A percentile compares a stretch with the other conserved stretches of the same genome.
Conservation (phyloP, 2,113 vertebrate species). For the Corynorhinus townsendii region DNA sequence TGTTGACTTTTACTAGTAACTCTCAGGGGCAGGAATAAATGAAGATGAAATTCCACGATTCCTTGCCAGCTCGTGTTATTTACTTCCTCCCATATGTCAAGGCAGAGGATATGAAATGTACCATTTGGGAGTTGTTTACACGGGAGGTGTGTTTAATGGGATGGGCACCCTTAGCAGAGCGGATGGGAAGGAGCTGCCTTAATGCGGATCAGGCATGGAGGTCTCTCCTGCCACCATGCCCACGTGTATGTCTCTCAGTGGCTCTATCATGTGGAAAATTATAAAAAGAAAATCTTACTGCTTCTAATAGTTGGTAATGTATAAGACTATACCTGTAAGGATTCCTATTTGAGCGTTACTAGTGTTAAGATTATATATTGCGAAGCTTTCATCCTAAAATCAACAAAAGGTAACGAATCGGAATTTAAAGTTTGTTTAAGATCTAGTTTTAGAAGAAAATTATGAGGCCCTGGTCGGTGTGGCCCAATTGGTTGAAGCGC, state of each 20-base stretch:
- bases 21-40: neutral
- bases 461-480: neutral
- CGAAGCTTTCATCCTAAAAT: constrained; percentile 15
- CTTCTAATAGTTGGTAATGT: neutral
- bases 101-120: neutral
- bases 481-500: too few relatives aligned
- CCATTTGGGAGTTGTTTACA: neutral
- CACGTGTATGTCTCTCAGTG: neutral
- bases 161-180: neutral
- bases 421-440: constrained; percentile 32
- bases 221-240: neutral
- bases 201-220: neutral
- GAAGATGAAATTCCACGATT: neutral
- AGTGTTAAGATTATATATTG: neutral
- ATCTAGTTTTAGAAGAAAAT: constrained; percentile 6
- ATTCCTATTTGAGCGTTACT: neutral
- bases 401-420: neutral
- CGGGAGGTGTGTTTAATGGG: neutral
- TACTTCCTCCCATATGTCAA: constrained; percentile 9
- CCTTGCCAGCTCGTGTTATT: constrained; percentile 4
- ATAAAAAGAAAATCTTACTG: constrained; percentile 28
- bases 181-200: neutral
- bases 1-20: neutral
- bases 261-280: neutral
- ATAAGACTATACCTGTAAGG: neutral